phyloP scores from a whole-genome alignment of 1,140 invertebrate species.

The Tyrophagus putrescentiae region DNA sequence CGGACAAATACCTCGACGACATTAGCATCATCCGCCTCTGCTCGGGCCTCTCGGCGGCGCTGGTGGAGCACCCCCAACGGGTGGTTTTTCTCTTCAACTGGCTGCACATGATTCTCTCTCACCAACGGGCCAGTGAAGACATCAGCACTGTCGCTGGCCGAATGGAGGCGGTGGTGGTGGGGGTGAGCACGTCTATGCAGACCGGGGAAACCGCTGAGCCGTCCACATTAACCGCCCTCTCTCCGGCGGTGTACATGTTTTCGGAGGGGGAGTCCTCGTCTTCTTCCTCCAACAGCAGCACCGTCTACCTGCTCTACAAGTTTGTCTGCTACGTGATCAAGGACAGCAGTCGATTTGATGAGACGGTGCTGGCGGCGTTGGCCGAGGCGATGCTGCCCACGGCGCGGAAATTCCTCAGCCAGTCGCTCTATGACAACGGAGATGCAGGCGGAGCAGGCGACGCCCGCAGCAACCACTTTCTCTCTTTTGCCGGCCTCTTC shows the following conservation, averaged over 20 bases:
- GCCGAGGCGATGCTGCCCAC: conserved; percentile 59
- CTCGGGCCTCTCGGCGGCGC: conserved; percentile 38
- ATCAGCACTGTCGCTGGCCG: too few relatives aligned
- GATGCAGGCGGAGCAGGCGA: too few relatives aligned
- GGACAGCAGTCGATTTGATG: conserved; percentile 44
- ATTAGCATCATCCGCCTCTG: conserved; percentile 52
- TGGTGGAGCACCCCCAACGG: neutral
- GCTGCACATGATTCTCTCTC: neutral
- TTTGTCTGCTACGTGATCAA: conserved; percentile 58
- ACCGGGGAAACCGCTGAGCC: too few relatives aligned
- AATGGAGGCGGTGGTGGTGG: neutral
- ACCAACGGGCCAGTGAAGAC: neutral
- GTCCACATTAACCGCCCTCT: too few relatives aligned
- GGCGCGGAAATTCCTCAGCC: conserved; percentile 48
- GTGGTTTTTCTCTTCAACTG: neutral
- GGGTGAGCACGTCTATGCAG: too few relatives aligned
- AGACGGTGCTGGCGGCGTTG: conserved; percentile 53
- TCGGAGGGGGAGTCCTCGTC: too few relatives aligned
- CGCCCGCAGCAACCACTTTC: conserved; percentile 6
- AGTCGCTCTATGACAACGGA: conserved; percentile 30
- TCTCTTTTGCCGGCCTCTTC: conserved; percentile 27
- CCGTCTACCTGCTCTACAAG: conserved; percentile 43
- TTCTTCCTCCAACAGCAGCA: too few relatives aligned
- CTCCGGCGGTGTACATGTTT: too few relatives aligned
- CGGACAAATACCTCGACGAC: conserved; percentile 42